Percentiles rank a stretch among this genome's conserved stretches.
phyloP scores from a whole-genome alignment of 1,140 invertebrate genomes.

The Euwallacea similis region DNA sequence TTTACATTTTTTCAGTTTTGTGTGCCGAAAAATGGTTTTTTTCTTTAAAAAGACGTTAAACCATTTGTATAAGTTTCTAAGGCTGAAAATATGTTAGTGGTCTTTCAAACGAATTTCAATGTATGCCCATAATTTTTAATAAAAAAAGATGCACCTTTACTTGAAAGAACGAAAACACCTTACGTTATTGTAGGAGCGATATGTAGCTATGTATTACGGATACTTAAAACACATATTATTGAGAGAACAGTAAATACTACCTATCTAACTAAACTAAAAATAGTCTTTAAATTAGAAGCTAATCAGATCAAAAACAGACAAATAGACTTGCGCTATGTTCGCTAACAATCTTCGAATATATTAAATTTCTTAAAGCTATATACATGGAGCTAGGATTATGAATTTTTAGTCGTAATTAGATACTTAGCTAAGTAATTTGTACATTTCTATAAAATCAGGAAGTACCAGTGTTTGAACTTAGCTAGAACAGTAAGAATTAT shows the following conservation, averaged over 20 bases:
- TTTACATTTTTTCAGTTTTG: no score
- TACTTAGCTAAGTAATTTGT: background rate
- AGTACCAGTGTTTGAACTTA: background rate
- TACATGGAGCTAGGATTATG: slow-evolving; percentile 9
- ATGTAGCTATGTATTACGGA: no score
- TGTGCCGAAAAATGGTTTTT: no score
- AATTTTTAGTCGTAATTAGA: slow-evolving; percentile 4
- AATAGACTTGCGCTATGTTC: slow-evolving; percentile 12
- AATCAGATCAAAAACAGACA: slow-evolving; percentile 3
- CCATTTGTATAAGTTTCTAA: background rate
- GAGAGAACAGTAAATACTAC: no score
- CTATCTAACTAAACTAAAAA: background rate
- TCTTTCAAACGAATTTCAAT: no score
- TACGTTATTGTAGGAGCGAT: no score
- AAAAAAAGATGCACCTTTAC: no score
- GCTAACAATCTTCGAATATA: slow-evolving; percentile 27
- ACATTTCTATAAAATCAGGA: background rate
- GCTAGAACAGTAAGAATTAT: background rate
- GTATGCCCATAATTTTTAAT: no score
- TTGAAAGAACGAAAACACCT: no score
- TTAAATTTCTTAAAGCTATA: slow-evolving; percentile 30
- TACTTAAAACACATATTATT: no score
- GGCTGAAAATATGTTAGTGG: background rate
- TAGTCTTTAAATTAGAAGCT: background rate
- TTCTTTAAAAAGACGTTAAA: background rate